Percentiles rank a stretch among this genome's conserved stretches.
These are phyloP conservation scores for Hanleya hanleyi DNA, from an alignment of 2,888 invertebrate species.

Conservation along the genomic window DNA sequence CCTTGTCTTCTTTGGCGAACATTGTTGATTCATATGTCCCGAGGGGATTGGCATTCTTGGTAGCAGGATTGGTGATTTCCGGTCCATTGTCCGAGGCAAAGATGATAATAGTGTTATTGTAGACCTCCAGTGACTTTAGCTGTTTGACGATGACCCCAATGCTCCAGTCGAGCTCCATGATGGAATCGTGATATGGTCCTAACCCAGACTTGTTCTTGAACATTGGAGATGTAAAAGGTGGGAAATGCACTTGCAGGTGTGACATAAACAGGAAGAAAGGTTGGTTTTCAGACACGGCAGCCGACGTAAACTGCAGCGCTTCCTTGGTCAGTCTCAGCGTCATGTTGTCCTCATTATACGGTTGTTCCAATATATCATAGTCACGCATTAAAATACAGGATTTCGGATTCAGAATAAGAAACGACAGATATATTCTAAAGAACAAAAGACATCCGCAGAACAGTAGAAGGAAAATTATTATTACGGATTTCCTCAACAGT, in stretches of 20 bases:
- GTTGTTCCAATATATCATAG: slow-evolving; percentile 25
- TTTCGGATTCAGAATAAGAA: slow-evolving; percentile 13
- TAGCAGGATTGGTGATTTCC: slow-evolving; percentile 15
- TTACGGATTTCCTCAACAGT: not conserved
- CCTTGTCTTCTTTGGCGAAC: not conserved
- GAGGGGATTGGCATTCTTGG: not conserved
- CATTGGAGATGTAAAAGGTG: slow-evolving; percentile 14
- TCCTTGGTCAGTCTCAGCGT: slow-evolving; percentile 19
- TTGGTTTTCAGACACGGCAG: slow-evolving; percentile 2
- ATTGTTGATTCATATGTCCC: not conserved
- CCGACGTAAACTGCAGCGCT: slow-evolving; percentile 20
- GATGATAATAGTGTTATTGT: slow-evolving; percentile 25
- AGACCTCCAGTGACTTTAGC: slow-evolving; percentile 16
- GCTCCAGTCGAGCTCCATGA: slow-evolving; percentile 37
- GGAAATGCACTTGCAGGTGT: slow-evolving; percentile 23
- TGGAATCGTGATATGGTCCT: slow-evolving; percentile 26
- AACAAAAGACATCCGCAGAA: slow-evolving; percentile 11
- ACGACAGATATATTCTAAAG: not conserved
- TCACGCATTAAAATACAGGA: slow-evolving; percentile 27
- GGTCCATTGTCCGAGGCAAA: slow-evolving; percentile 36
- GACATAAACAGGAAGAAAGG: slow-evolving; percentile 30
- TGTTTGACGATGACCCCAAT: slow-evolving; percentile 26
- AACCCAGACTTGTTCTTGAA: slow-evolving; percentile 24
- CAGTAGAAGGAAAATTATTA: slow-evolving; percentile 6
- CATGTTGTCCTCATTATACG: slow-evolving; percentile 28